Conservation (phyloP, 2,888 invertebrate species). For the Lithophane ornitopus region DNA sequence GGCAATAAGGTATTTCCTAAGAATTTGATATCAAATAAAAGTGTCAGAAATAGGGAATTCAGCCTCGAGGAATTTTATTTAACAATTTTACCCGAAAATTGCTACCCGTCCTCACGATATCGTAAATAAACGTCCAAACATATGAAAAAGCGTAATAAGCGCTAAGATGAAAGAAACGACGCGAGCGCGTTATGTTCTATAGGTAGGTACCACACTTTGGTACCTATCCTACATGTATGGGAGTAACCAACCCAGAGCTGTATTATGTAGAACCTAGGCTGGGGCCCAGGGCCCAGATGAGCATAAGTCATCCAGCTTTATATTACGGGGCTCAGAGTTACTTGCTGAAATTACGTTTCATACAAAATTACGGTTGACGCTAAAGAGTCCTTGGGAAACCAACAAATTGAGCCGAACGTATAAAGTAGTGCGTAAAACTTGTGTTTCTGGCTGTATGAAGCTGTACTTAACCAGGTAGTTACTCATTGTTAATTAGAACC, state of each 20-base stretch:
- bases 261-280: slow-evolving; percentile 7
- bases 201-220: neutral
- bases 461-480: slow-evolving; percentile 3
- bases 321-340: slow-evolving; percentile 20
- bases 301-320: slow-evolving; percentile 6
- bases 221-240: neutral
- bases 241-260: slow-evolving; percentile 8
- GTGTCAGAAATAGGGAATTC: slow-evolving; percentile 46
- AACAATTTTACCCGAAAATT: slow-evolving; percentile 51
- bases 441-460: neutral
- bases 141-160: slow-evolving; percentile 50
- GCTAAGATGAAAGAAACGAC: slow-evolving; percentile 50
- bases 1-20: slow-evolving; percentile 30
- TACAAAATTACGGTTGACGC: neutral
- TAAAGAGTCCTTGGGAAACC: neutral
- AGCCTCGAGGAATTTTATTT: slow-evolving; percentile 47
- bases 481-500: slow-evolving; percentile 26
- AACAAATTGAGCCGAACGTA: neutral
- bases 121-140: slow-evolving; percentile 50
- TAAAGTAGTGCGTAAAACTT: neutral
- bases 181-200: slow-evolving; percentile 29
- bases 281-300: neutral
- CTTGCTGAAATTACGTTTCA: slow-evolving; percentile 20
- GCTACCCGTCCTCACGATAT: slow-evolving; percentile 36
- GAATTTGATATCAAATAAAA: slow-evolving; percentile 49